Percentiles rank a stretch among this genome's conserved stretches.
These are phyloP conservation scores for Gobio occitaniae DNA, from an alignment of 2,797 vertebrate genomes.

Conservation along the genomic window DNA sequence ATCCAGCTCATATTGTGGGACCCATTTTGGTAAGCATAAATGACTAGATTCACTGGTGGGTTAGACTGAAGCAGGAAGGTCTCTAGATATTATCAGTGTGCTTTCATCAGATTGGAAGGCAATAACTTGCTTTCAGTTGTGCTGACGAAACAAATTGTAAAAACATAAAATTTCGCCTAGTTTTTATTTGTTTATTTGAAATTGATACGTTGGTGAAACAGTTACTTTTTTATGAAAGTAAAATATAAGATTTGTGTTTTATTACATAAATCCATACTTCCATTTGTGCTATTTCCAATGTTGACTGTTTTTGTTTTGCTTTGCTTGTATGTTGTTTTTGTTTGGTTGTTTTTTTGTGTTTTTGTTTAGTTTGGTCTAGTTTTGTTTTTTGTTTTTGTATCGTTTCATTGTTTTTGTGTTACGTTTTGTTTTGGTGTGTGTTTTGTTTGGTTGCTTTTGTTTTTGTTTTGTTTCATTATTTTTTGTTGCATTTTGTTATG, in stretches of 20 bases:
- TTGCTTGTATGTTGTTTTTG: no score
- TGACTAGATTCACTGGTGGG: background rate
- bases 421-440: no score
- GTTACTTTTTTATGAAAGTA: background rate
- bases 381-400: no score
- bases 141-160: background rate
- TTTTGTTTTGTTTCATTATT: no score
- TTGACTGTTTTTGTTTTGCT: no score
- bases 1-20: constrained; percentile 80
- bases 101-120: background rate
- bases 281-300: background rate
- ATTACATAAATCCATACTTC: background rate
- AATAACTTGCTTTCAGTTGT: background rate
- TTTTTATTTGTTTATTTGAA: background rate
- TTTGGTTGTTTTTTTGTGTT: no score
- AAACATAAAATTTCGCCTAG: background rate
- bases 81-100: background rate
- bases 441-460: no score
- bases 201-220: background rate
- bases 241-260: background rate
- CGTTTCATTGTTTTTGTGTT: no score
- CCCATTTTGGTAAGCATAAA: constrained; percentile 82
- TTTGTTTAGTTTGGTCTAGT: no score
- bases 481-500: no score
- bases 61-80: background rate